phyloP scores from a whole-genome alignment of 2,113 vertebrate species.

The Psilopogon haemacephalus region DNA sequence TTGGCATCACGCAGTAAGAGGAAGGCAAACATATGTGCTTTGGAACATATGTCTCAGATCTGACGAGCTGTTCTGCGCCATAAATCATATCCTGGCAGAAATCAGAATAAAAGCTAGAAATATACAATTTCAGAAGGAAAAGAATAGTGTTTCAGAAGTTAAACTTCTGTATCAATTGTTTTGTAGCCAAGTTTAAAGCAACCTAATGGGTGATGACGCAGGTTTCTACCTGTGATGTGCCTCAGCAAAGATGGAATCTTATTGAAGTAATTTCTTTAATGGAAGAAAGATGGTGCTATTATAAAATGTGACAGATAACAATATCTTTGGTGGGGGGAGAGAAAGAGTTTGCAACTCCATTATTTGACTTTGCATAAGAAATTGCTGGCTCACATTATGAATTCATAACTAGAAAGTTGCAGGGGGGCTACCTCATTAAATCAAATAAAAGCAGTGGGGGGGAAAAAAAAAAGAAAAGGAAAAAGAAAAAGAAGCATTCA shows the following conservation, averaged over 20 bases:
- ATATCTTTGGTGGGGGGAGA: background rate
- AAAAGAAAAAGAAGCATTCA: background rate
- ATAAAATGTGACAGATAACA: conserved; percentile 65
- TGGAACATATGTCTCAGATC: background rate
- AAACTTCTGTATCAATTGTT: background rate
- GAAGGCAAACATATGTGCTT: background rate
- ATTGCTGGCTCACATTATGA: conserved; percentile 48
- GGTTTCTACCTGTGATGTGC: conserved; percentile 9
- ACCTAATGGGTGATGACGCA: background rate
- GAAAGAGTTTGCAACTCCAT: conserved; percentile 8
- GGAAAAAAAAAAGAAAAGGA: rapidly evolving
- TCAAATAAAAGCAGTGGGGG: conserved; percentile 18
- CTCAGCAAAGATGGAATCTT: conserved; percentile 28
- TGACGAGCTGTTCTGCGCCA: background rate
- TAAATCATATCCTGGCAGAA: background rate
- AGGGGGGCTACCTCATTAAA: conserved; percentile 47
- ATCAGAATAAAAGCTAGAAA: background rate
- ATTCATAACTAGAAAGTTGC: conserved; percentile 54
- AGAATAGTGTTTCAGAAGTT: background rate
- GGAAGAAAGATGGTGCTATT: conserved; percentile 74
- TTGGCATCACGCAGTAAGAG: background rate
- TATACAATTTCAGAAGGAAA: background rate
- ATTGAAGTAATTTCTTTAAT: conserved; percentile 69
- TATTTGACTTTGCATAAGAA: conserved; percentile 46
- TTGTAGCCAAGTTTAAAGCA: background rate